Percentiles rank a stretch among this genome's conserved stretches.
Conservation (phyloP, 1,140 invertebrate genomes). For the Sycophila sp. region DNA sequence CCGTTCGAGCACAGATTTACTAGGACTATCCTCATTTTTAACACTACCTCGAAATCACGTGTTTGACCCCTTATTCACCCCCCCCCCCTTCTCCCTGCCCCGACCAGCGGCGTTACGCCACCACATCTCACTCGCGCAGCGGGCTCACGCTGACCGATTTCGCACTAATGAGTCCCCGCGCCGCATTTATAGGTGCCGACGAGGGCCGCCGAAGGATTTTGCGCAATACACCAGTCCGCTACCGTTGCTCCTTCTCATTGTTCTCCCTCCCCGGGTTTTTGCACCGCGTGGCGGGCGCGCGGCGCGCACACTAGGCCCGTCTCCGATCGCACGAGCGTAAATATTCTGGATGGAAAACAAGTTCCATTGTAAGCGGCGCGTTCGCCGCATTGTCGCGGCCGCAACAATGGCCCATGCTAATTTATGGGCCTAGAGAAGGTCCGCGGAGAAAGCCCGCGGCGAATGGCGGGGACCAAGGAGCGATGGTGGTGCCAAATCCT, state of each 20-base stretch:
- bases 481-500: too few species aligned
- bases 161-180: conserved; percentile 21
- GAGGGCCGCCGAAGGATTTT: not conserved
- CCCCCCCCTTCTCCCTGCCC: too few species aligned
- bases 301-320: not conserved
- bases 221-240: not conserved
- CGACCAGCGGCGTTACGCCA: too few species aligned
- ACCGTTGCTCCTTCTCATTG: conserved; percentile 10
- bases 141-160: conserved; percentile 15
- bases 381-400: conserved; percentile 16
- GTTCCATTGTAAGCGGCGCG: conserved; percentile 30
- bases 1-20: too few species aligned
- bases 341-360: conserved; percentile 36
- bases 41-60: too few species aligned
- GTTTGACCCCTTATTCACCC: too few species aligned
- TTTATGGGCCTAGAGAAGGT: conserved; percentile 29
- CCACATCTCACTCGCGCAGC: too few species aligned
- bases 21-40: too few species aligned
- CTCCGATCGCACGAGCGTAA: conserved; percentile 26
- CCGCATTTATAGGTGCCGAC: not conserved
- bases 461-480: not conserved
- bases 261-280: too few species aligned
- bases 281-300: too few species aligned
- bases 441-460: not conserved
- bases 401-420: conserved; percentile 33